phyloP scores from a whole-genome alignment of 2,888 invertebrate species.

The Diarsia mendica region DNA sequence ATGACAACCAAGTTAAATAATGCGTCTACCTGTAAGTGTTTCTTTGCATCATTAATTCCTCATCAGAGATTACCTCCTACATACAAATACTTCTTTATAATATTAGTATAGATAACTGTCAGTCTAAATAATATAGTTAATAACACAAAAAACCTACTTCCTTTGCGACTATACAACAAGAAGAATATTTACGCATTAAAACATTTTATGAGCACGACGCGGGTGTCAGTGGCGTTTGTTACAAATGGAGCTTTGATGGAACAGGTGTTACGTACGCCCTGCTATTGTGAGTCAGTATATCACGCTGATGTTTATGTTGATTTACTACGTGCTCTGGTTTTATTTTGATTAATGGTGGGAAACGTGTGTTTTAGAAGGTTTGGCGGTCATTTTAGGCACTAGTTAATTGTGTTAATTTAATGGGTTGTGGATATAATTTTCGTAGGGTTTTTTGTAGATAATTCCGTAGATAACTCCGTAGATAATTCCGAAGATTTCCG shows the following conservation, averaged over 20 bases:
- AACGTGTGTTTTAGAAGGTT: not conserved
- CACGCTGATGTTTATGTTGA: constrained; percentile 46
- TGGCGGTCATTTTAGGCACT: not conserved
- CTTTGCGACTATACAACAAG: constrained; percentile 13
- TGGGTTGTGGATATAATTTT: not conserved
- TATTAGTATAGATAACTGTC: not conserved
- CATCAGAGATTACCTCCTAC: no score
- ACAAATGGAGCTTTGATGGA: constrained; percentile 56
- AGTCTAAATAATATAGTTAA: not conserved
- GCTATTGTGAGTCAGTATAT: constrained; percentile 53
- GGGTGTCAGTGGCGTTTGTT: constrained; percentile 30
- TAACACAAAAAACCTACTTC: not conserved
- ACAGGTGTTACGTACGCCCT: constrained; percentile 38
- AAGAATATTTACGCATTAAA: constrained; percentile 43
- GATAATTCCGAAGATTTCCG: no score
- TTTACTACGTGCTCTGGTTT: constrained; percentile 50
- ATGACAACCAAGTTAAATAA: no score
- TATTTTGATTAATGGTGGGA: constrained; percentile 36
- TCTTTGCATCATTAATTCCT: no score
- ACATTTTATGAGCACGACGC: constrained; percentile 38
- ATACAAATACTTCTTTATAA: no score
- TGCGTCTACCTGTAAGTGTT: no score
- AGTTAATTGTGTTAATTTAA: not conserved
- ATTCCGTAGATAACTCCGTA: no score
- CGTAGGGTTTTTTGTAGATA: no score